phyloP scores from a whole-genome alignment of 2,797 vertebrate species.

The Valencia hispanica region DNA sequence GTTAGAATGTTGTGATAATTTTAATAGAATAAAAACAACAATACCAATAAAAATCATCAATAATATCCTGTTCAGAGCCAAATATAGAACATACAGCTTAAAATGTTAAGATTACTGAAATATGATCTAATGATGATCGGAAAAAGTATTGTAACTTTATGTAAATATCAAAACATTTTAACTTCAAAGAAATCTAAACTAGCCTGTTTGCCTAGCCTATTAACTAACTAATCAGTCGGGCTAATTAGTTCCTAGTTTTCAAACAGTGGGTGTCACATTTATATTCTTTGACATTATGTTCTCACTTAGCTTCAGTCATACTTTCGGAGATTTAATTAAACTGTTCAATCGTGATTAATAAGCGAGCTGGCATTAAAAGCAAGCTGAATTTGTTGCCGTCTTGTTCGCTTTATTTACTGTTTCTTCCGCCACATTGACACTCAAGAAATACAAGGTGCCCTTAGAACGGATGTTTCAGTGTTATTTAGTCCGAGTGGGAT shows the following conservation, averaged over 20 bases:
- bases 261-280: not conserved
- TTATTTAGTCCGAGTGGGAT: slow-evolving; percentile 8
- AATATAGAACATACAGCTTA: not conserved
- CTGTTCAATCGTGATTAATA: not conserved
- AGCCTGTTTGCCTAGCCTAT: not conserved
- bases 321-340: not conserved
- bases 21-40: not conserved
- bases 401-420: not conserved
- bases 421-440: not conserved
- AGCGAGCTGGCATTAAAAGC: not conserved
- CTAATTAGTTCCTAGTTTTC: not conserved
- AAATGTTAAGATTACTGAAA: not conserved
- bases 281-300: not conserved
- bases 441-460: not conserved
- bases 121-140: not conserved
- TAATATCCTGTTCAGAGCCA: not conserved
- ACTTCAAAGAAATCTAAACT: not conserved
- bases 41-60: not conserved
- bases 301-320: not conserved
- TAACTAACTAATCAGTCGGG: not conserved
- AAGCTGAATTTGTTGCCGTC: not conserved
- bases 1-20: not conserved
- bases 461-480: not conserved
- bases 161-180: not conserved
- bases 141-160: not conserved